Evolutionary conservation across 1,140 invertebrate species (phyloP).

Genomic region (Monochamus saltuarius): DNA sequence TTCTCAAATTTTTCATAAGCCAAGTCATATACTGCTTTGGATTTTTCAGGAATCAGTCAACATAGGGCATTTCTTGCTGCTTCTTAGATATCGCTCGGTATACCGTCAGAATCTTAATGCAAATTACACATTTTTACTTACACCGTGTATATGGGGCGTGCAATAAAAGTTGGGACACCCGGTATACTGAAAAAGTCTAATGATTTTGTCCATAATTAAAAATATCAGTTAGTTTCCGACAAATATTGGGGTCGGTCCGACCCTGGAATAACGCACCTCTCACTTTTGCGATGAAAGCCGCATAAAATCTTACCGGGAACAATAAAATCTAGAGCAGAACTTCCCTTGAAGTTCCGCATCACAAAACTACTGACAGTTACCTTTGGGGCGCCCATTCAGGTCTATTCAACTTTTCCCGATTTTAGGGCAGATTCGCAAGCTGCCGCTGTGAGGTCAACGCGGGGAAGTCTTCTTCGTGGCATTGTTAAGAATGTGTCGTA

Average conservation of each 20-base stretch:
- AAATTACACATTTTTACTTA: too few relatives aligned
- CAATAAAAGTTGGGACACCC: too few relatives aligned
- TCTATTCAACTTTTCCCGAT: constrained; percentile 6
- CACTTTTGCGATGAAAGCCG: constrained; percentile 34
- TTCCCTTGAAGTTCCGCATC: constrained; percentile 24
- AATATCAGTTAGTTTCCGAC: too few relatives aligned
- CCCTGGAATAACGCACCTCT: neutral
- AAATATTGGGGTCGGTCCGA: neutral
- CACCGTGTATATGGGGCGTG: too few relatives aligned
- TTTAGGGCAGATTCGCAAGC: constrained; percentile 18
- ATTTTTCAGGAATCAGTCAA: too few relatives aligned
- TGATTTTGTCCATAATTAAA: too few relatives aligned
- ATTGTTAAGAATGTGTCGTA: constrained; percentile 3
- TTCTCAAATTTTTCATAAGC: too few relatives aligned
- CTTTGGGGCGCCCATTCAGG: constrained; percentile 10
- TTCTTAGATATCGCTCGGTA: too few relatives aligned
- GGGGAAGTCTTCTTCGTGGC: neutral
- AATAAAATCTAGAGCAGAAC: constrained; percentile 28
- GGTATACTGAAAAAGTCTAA: too few relatives aligned
- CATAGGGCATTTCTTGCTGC: too few relatives aligned
- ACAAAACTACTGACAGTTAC: constrained; percentile 22
- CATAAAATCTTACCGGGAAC: constrained; percentile 30
- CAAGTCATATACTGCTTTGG: too few relatives aligned
- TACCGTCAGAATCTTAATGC: too few relatives aligned
- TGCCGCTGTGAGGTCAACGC: constrained; percentile 3